phyloP scores from a whole-genome alignment of 2,888 invertebrate species.

The Cryptus viduatorius region DNA sequence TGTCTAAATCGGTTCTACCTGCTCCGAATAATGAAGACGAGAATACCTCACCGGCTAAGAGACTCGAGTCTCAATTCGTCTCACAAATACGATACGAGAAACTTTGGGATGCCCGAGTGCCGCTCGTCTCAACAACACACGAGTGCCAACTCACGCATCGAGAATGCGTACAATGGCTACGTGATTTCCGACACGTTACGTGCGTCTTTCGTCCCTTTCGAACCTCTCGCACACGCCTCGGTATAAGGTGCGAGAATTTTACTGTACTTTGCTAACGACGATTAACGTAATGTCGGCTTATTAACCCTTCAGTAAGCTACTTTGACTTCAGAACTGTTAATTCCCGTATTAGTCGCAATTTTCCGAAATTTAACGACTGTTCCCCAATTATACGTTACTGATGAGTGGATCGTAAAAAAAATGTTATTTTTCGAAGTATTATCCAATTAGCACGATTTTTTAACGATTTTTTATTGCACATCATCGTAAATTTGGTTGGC shows the following conservation, averaged over 20 bases:
- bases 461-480: too few relatives aligned
- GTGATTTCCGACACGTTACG: conserved; percentile 61
- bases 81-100: conserved; percentile 57
- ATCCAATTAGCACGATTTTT: too few relatives aligned
- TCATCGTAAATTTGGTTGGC: too few relatives aligned
- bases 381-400: too few relatives aligned
- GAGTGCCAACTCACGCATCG: conserved; percentile 58
- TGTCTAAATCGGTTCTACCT: conserved; percentile 81
- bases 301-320: too few relatives aligned
- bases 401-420: too few relatives aligned
- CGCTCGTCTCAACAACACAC: conserved; percentile 31
- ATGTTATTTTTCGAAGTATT: too few relatives aligned
- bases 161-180: conserved; percentile 63
- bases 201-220: conserved; percentile 23
- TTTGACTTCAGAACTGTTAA: too few relatives aligned
- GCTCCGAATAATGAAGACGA: conserved; percentile 82
- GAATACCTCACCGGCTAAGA: conserved; percentile 74
- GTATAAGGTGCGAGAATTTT: conserved; percentile 23
- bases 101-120: conserved; percentile 41
- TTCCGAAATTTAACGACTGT: too few relatives aligned
- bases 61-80: conserved; percentile 58
- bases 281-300: too few relatives aligned
- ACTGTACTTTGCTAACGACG: background rate
- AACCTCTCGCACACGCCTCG: background rate
- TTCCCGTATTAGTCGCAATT: too few relatives aligned